Conservation (phyloP, 2,113 vertebrate genomes). For the Sebastes fasciatus region DNA sequence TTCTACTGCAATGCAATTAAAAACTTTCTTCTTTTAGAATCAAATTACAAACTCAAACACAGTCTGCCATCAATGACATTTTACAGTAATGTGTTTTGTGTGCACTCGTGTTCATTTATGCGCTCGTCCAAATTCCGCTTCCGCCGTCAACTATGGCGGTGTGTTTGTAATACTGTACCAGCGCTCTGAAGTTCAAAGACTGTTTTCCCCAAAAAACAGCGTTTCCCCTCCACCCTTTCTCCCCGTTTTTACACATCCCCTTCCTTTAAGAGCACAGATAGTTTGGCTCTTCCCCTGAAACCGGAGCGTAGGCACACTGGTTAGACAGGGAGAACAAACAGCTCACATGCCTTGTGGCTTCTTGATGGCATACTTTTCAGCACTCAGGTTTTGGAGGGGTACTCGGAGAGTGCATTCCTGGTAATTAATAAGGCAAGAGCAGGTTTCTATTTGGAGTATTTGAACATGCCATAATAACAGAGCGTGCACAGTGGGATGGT, state of each 20-base stretch:
- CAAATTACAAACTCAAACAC: conserved; percentile 14
- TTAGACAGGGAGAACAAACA: conserved; percentile 62
- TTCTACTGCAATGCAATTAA: not conserved
- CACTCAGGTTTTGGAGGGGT: conserved; percentile 56
- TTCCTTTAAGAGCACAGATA: conserved; percentile 69
- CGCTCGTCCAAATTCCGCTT: conserved; percentile 39
- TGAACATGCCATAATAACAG: conserved; percentile 53
- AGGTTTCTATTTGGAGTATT: conserved; percentile 65
- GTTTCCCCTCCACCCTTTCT: conserved; percentile 52
- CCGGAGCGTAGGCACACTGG: conserved; percentile 46
- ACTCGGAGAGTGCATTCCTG: conserved; percentile 61
- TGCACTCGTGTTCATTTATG: not conserved
- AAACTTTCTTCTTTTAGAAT: conserved; percentile 7
- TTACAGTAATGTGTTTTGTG: not conserved
- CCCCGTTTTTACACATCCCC: conserved; percentile 68
- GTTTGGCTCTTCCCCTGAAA: conserved; percentile 66
- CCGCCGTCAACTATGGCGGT: conserved; percentile 29
- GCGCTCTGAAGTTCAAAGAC: conserved; percentile 55
- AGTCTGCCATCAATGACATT: conserved; percentile 16
- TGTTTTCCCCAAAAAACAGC: conserved; percentile 51
- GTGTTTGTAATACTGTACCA: conserved; percentile 32
- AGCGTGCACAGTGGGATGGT: conserved; percentile 41
- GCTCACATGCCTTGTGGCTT: conserved; percentile 69
- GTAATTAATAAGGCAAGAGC: conserved; percentile 70
- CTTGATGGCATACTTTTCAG: conserved; percentile 68